Percentiles rank a stretch among this genome's conserved stretches.
phyloP scores from a whole-genome alignment of 30 jellyfish, hydroid and myxozoan genomes.

The Aurelia sp. region DNA sequence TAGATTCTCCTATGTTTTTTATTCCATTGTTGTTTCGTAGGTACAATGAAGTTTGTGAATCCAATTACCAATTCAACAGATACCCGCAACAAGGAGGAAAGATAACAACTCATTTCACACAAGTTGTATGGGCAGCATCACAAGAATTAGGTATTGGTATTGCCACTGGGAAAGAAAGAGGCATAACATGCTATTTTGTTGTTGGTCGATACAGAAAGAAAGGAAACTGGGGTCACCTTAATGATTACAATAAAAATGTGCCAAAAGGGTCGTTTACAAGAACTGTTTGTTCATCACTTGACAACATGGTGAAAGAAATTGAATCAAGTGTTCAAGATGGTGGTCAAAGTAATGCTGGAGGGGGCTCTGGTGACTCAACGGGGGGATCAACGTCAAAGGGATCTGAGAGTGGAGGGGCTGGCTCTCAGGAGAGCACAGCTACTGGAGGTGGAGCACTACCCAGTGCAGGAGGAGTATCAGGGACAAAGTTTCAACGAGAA shows the following conservation, averaged over 20 bases:
- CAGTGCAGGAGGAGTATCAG: no score
- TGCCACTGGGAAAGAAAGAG: constrained; percentile 73
- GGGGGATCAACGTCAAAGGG: no score
- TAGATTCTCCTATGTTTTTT: no score
- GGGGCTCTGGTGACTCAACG: no score
- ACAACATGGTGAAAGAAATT: constrained; percentile 23
- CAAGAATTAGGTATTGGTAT: constrained; percentile 88
- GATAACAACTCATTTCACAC: constrained; percentile 73
- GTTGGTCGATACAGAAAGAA: constrained; percentile 89
- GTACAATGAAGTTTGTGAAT: constrained; percentile 55
- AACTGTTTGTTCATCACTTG: constrained; percentile 39
- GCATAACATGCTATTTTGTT: constrained; percentile 81
- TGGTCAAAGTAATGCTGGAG: no score
- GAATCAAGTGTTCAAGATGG: no score
- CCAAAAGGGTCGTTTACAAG: constrained; percentile 71
- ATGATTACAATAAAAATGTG: constrained; percentile 76
- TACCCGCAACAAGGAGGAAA: no score
- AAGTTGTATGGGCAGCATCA: constrained; percentile 95
- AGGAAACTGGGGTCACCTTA: constrained; percentile 74
- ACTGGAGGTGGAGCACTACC: no score
- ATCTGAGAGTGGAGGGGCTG: no score
- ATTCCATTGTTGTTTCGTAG: neutral
- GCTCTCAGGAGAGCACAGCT: no score
- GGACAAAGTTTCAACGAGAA: neutral
- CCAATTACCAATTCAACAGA: no score